These are phyloP conservation scores for Cryptus armator DNA, from an alignment of 2,888 invertebrate species.

Conservation along the genomic window DNA sequence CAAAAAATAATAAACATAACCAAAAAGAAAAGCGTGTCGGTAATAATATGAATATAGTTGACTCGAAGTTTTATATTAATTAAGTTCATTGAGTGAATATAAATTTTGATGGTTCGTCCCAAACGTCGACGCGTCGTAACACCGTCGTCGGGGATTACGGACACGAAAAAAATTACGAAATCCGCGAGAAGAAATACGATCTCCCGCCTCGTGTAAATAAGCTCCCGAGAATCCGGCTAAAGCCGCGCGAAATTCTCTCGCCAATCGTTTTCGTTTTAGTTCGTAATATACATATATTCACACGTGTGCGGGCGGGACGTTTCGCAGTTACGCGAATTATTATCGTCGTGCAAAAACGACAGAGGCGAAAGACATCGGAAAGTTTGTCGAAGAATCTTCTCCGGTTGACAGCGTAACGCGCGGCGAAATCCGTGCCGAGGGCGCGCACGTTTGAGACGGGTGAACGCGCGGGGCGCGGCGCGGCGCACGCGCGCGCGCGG, in stretches of 20 bases:
- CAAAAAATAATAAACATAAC: not conserved
- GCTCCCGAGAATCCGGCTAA: slow-evolving; percentile 2
- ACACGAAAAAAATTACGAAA: not conserved
- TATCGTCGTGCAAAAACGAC: not conserved
- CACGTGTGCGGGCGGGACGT: not conserved
- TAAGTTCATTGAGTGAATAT: too few relatives aligned
- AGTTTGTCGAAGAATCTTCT: slow-evolving; percentile 21
- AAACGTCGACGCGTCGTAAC: too few relatives aligned
- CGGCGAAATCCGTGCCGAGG: slow-evolving; percentile 66
- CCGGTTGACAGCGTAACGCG: slow-evolving; percentile 12
- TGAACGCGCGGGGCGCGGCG: slow-evolving; percentile 7
- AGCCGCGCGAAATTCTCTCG: not conserved
- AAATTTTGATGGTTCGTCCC: too few relatives aligned
- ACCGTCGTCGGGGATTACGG: not conserved
- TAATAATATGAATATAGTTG: too few relatives aligned
- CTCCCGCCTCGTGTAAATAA: not conserved
- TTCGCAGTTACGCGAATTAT: slow-evolving; percentile 29
- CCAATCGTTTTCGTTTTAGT: too few relatives aligned
- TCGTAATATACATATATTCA: not conserved
- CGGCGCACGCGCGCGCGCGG: slow-evolving; percentile 5
- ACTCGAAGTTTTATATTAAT: too few relatives aligned
- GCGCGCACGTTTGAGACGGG: slow-evolving; percentile 60
- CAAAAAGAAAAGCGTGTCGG: not conserved
- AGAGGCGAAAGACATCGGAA: slow-evolving; percentile 21
- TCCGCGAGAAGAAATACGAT: not conserved